Conservation (phyloP, 2,797 vertebrate species). For the Pseudopleuronectes americanus region DNA sequence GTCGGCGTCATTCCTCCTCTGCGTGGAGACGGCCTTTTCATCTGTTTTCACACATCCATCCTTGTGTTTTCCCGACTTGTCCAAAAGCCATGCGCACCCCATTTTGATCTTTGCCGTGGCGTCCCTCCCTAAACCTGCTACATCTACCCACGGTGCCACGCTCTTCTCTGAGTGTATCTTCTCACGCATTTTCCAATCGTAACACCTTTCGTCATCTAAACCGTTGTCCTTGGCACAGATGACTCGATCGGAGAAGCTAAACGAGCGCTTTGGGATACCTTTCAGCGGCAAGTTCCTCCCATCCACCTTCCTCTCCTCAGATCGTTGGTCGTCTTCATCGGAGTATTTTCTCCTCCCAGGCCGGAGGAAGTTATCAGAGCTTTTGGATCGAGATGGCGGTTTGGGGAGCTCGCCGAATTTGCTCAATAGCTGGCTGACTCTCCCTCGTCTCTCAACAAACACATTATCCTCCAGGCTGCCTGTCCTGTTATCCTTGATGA, state of each 20-base stretch:
- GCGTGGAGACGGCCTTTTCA: neutral
- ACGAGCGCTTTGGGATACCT: slow-evolving; percentile 76
- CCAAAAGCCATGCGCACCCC: slow-evolving; percentile 30
- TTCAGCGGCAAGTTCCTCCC: slow-evolving; percentile 39
- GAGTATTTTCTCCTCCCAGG: slow-evolving; percentile 57
- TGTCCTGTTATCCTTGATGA: slow-evolving; percentile 67
- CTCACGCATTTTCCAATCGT: slow-evolving; percentile 48
- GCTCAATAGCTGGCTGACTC: slow-evolving; percentile 86
- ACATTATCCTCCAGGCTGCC: slow-evolving; percentile 61
- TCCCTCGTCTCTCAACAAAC: slow-evolving; percentile 72
- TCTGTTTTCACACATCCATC: slow-evolving; percentile 35
- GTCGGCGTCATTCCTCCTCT: slow-evolving; percentile 39
- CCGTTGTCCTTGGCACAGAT: slow-evolving; percentile 63
- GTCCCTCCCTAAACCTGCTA: slow-evolving; percentile 37
- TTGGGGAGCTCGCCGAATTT: slow-evolving; percentile 83
- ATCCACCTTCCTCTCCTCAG: slow-evolving; percentile 37
- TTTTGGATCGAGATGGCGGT: slow-evolving; percentile 80
- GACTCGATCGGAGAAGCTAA: slow-evolving; percentile 81
- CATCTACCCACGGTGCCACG: slow-evolving; percentile 8
- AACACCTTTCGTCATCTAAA: slow-evolving; percentile 10
- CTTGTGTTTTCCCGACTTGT: slow-evolving; percentile 41
- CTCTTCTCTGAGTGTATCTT: slow-evolving; percentile 62
- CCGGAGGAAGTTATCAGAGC: slow-evolving; percentile 77
- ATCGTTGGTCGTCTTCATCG: slow-evolving; percentile 56
- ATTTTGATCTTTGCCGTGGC: slow-evolving; percentile 37